A percentile compares a stretch with the other conserved stretches of the same genome.
phyloP scores from a whole-genome alignment of 2,888 invertebrate genomes.

The Melipona beecheii region DNA sequence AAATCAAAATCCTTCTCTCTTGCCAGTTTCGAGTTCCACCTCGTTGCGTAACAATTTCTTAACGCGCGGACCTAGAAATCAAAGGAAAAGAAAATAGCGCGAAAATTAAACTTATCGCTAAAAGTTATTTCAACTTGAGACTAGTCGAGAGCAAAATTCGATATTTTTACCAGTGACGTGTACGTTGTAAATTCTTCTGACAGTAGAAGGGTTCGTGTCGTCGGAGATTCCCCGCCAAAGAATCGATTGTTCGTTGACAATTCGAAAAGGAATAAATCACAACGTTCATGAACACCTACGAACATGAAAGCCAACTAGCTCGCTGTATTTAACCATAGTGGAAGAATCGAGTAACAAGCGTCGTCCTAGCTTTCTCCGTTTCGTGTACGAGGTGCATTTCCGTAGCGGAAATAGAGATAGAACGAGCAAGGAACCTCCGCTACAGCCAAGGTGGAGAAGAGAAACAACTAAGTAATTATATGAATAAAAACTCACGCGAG shows the following conservation, averaged over 20 bases:
- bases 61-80: neutral
- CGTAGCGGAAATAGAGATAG: slow-evolving; percentile 21
- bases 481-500: slow-evolving; percentile 29
- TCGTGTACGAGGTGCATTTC: slow-evolving; percentile 13
- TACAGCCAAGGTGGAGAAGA: slow-evolving; percentile 2
- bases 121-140: neutral
- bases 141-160: neutral
- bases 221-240: neutral
- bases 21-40: neutral
- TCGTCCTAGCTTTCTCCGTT: slow-evolving; percentile 45
- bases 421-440: slow-evolving; percentile 11
- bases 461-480: neutral
- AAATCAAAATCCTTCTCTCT: neutral
- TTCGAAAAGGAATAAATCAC: neutral
- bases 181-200: slow-evolving; percentile 2
- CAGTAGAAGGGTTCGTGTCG: neutral
- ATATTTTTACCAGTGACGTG: neutral
- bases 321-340: slow-evolving; percentile 3
- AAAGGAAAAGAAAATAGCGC: too few species aligned
- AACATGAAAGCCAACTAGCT: neutral
- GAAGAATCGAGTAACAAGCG: slow-evolving; percentile 26
- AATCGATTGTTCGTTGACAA: neutral
- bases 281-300: slow-evolving; percentile 12
- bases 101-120: neutral
- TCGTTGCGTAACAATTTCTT: neutral